Evolutionary conservation across 2,113 vertebrate genomes (phyloP).

Genomic region (Clarias gariepinus): DNA sequence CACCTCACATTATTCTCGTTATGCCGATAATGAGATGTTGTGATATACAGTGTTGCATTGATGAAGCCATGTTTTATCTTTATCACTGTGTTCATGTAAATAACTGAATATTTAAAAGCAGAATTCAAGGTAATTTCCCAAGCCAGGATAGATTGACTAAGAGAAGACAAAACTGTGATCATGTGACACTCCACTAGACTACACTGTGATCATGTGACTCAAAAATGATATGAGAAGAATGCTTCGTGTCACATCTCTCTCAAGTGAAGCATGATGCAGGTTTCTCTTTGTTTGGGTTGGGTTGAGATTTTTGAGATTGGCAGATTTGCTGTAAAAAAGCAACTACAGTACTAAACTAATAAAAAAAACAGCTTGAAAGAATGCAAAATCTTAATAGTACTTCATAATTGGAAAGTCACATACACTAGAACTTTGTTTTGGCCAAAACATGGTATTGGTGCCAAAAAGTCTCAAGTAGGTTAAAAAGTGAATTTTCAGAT

Average conservation of each 20-base stretch:
- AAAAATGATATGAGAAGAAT: neutral
- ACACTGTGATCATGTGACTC: neutral
- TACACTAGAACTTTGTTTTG: neutral
- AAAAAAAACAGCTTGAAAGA: neutral
- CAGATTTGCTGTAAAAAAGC: neutral
- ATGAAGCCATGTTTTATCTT: neutral
- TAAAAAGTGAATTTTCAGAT: too few relatives aligned
- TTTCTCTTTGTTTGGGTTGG: neutral
- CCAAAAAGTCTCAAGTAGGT: too few relatives aligned
- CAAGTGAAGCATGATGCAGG: neutral
- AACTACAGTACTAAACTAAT: neutral
- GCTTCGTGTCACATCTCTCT: neutral
- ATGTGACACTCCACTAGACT: neutral
- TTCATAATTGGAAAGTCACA: neutral
- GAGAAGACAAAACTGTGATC: constrained; percentile 21
- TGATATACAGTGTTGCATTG: neutral
- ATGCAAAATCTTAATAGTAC: neutral
- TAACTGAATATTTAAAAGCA: neutral
- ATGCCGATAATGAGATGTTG: neutral
- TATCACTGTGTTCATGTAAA: neutral
- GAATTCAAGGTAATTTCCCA: constrained; percentile 13
- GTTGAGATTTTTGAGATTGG: neutral
- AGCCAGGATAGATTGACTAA: neutral
- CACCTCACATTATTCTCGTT: neutral
- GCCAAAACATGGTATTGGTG: too few relatives aligned